Base-by-base conservation (phyloP, 1,140 invertebrate genomes). In the Penaeus indicus region DNA sequence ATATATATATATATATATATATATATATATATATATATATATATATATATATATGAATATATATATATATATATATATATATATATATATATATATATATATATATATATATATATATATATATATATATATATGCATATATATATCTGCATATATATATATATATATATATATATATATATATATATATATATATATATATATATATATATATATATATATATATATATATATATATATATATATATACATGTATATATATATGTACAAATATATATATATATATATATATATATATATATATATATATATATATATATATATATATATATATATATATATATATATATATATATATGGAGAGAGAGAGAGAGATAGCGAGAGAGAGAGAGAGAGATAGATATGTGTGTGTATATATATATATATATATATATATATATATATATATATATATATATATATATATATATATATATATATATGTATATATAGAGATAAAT, bases 81-180 rank as follows among this genome's bases (percentile, higher is more conserved):
- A 10, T 27, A 75, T 75, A 21, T 32, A 54, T 27, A 32, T 10
- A 75, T 32, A 75, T 25, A 32, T 7, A 75, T 75, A 25, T 32
- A 75, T 21, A 75, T 21, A 25, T n/a, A 75, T 11, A 25, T 75
- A 75, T 8, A 25, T 11, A 75, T 32, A n/a, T 25, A n/a, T 21
- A 10, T 27, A 75, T 19, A 22, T 32, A 72, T 27, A 25, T 25
- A 72, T 19, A 72, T 25, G 27, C 38, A 72, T 11, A 72, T 7
- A 72, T 11, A 72, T 19, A 72, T 27, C 27, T 3, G 4, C 27
- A 72, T 72, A 72, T 72, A 72, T 72, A 72, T 72, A 72, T 72
- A 72, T 72, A 72, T 72, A 72, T 72, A 72, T 72, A 72, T 72
- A 72, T 72, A 72, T 72, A 72, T 72, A 72, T 72, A 72, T 72